Base-by-base conservation (phyloP, 2,888 invertebrate genomes). In the Idaea aversata region DNA sequence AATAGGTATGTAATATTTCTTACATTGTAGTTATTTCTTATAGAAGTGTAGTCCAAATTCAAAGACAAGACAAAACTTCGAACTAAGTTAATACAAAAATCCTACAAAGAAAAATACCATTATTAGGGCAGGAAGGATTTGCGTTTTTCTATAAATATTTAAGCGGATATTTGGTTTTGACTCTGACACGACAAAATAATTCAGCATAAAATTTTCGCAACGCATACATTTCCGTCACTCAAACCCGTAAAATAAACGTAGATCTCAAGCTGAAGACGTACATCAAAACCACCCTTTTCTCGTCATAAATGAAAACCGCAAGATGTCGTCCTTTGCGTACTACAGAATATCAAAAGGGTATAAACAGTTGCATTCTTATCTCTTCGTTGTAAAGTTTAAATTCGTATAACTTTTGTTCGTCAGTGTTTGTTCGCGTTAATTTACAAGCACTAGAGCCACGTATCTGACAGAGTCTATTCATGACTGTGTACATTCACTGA, bases 401-500 rank as follows among this genome's bases (percentile, higher is more conserved):
- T 47, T 47, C 47, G 47, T 10, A 7, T 47, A 47, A 62, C 62
- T 60, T 61, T n/a, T 15, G n/a, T 15, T 10, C 15, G 59, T 15
- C 36, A 35, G 13, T 61, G 34, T 38, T 57, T n/a, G 34, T n/a
- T 4, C 58, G 58, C 75, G 80, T 81, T 84, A 85, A 87, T 84
- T 85, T 79, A 72, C 80, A 80, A 79, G 80, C 81, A 81, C 85
- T 83, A 80, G 79, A 47, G 71, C 72, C 73, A 74, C 73, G 76
- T 47, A 47, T 47, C 47, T 47, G 87, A 59, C 16, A 0, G 13
- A 16, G 59, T 83, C 83, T 85, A 86, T 90, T 88, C 87, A 88
- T 86, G 84, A 85, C 77, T 82, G 80, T 77, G 81, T 81, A 81
- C 79, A 82, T 85, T 85, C 81, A 80, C 73, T 74, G 71, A 75